A percentile compares a stretch with the other conserved stretches of the same genome.
These are phyloP conservation scores for Acanthurus leucopareius DNA, from an alignment of 2,797 vertebrate genomes.

Conservation along the genomic window DNA sequence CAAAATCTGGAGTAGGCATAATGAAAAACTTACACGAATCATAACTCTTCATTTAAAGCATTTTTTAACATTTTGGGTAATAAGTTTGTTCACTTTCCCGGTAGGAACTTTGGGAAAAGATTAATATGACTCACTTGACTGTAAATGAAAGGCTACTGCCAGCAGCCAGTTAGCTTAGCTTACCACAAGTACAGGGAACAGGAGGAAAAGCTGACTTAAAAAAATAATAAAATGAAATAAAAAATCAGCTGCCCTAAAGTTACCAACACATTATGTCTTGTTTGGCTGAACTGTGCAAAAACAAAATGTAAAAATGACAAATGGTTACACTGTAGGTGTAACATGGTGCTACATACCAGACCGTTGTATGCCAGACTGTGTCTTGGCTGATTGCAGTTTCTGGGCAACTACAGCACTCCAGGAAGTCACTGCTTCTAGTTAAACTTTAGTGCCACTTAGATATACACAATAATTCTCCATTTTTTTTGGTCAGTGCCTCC, in stretches of 20 bases:
- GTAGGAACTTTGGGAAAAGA: neutral
- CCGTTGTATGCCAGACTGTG: neutral
- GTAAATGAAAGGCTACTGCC: neutral
- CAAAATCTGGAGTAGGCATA: constrained; percentile 31
- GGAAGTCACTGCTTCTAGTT: neutral
- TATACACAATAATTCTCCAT: too few relatives aligned
- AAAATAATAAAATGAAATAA: neutral
- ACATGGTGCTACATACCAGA: too few relatives aligned
- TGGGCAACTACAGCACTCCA: neutral
- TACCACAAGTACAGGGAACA: neutral
- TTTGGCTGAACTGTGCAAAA: neutral
- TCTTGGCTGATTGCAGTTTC: neutral
- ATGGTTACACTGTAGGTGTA: too few relatives aligned
- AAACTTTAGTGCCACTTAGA: too few relatives aligned
- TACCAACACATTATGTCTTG: neutral
- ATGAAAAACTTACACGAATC: constrained; percentile 27
- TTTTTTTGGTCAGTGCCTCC: too few relatives aligned
- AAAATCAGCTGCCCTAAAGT: neutral
- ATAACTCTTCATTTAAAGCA: constrained; percentile 15
- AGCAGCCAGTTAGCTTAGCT: constrained; percentile 5
- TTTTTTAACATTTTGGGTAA: constrained; percentile 24
- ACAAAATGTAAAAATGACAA: neutral
- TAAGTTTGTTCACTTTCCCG: neutral
- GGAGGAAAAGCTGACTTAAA: neutral
- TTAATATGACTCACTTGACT: neutral